A percentile compares a stretch with the other conserved stretches of the same genome.
Evolutionary conservation across 1,140 invertebrate genomes (phyloP).

Genomic region (Galleria mellonella): DNA sequence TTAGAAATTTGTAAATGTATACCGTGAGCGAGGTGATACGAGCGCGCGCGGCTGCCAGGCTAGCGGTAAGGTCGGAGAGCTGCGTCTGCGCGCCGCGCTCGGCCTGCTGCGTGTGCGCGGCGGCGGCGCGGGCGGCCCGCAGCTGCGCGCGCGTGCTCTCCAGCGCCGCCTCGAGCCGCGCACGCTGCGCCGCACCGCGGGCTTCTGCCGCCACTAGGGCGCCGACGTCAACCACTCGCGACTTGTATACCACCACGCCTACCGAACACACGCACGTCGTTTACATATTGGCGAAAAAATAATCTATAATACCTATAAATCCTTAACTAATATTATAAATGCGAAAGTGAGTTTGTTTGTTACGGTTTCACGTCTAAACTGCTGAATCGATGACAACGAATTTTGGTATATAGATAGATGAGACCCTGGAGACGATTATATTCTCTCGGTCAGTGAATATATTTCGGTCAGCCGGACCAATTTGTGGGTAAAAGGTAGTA

Average conservation of each 20-base stretch:
- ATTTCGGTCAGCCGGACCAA: no score
- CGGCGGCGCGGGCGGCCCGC: slow-evolving; percentile 36
- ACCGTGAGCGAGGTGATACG: slow-evolving; percentile 40
- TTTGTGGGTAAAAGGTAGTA: no score
- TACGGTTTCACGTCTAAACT: no score
- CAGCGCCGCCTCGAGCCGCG: slow-evolving; percentile 35
- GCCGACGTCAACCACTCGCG: slow-evolving; percentile 46
- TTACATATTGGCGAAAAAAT: no score
- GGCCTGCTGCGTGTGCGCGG: slow-evolving; percentile 40
- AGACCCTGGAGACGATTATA: no score
- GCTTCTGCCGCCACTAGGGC: slow-evolving; percentile 35
- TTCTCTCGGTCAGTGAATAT: no score
- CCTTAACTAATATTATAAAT: no score
- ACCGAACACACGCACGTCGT: not conserved
- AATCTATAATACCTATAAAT: no score
- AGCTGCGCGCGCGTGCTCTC: slow-evolving; percentile 22
- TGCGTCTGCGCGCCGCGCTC: slow-evolving; percentile 44
- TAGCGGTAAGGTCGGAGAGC: slow-evolving; percentile 31
- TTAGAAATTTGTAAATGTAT: no score
- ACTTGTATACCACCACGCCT: slow-evolving; percentile 53
- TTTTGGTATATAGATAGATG: no score
- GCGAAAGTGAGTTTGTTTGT: no score
- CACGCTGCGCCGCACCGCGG: slow-evolving; percentile 25
- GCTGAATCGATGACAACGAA: no score
- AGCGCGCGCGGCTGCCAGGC: slow-evolving; percentile 35